Evolutionary conservation across 2,113 vertebrate species (phyloP).

Genomic region (Passer domesticus): DNA sequence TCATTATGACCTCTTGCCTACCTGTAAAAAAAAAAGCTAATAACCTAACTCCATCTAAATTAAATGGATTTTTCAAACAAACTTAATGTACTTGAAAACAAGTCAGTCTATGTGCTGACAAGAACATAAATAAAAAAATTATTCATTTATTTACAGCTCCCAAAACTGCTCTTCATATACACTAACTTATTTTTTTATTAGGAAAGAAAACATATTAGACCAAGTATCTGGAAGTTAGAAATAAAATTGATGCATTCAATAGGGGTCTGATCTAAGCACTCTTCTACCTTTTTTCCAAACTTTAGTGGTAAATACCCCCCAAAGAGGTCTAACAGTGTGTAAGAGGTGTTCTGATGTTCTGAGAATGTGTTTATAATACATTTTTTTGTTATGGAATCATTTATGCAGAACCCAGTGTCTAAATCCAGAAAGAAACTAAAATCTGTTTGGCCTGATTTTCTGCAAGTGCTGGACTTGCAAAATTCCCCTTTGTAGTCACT

Average conservation of each 20-base stretch:
- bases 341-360: neutral
- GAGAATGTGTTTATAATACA: neutral
- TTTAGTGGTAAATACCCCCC: neutral
- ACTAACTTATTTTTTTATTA: neutral
- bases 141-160: neutral
- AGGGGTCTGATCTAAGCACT: neutral
- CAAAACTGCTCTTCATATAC: neutral
- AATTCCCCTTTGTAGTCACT: neutral
- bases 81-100: neutral
- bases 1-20: neutral
- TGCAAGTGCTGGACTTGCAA: neutral
- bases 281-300: neutral
- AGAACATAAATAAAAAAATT: neutral
- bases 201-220: neutral
- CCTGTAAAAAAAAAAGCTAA: neutral
- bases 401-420: neutral
- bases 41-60: neutral
- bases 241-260: accelerated
- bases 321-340: neutral
- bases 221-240: neutral
- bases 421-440: neutral
- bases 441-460: neutral
- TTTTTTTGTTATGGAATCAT: neutral
- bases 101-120: neutral
- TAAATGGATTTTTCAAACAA: neutral